Percentiles rank a stretch among this genome's conserved stretches.
Conservation (phyloP, 2,888 invertebrate genomes). For the Gortyna flavago region DNA sequence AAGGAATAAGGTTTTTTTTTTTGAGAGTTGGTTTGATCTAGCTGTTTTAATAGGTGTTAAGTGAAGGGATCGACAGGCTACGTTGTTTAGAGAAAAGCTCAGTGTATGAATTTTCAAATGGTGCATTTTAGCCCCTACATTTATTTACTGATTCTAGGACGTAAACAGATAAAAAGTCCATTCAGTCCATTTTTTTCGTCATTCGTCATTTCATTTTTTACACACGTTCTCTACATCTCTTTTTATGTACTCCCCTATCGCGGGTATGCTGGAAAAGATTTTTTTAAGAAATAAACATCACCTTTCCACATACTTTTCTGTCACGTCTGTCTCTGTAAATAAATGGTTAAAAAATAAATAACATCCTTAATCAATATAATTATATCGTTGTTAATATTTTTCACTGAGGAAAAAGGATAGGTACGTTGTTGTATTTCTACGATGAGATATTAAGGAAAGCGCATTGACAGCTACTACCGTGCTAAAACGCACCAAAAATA, state of each 20-base stretch:
- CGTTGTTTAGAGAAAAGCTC: background rate
- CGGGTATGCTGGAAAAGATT: no score
- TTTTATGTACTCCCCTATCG: no score
- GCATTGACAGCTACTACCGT: background rate
- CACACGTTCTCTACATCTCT: no score
- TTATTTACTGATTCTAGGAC: background rate
- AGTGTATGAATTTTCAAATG: background rate
- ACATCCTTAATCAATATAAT: no score
- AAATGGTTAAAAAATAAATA: no score
- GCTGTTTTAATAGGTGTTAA: no score
- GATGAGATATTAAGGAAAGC: background rate
- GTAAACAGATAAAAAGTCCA: background rate
- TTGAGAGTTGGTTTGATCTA: background rate
- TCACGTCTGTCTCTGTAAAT: no score
- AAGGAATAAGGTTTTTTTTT: conserved; percentile 22
- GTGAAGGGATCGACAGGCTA: background rate
- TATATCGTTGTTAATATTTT: background rate
- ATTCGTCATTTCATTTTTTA: no score
- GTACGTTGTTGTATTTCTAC: background rate
- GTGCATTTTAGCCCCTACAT: background rate
- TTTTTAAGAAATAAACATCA: no score
- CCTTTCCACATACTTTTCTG: no score
- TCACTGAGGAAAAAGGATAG: background rate
- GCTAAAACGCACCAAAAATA: background rate
- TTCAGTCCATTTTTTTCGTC: no score